Percentiles rank a stretch among this genome's conserved stretches.
Conservation (phyloP, 2,888 invertebrate genomes). For the Lycaena phlaeas region DNA sequence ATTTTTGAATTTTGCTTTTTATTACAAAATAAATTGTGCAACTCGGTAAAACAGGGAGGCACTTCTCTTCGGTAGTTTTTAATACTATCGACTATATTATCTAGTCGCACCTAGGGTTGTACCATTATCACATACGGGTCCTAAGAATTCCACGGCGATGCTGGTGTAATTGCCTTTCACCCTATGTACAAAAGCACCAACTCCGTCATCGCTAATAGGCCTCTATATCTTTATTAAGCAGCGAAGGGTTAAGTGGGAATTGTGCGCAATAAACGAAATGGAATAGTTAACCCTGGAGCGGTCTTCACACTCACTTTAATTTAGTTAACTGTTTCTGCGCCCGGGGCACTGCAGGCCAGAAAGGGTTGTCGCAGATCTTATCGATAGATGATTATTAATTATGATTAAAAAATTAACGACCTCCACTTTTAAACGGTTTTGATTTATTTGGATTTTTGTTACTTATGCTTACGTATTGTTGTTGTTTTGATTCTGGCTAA, state of each 20-base stretch:
- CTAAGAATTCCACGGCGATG: conserved; percentile 26
- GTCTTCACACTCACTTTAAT: conserved; percentile 72
- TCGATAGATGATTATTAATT: conserved; percentile 11
- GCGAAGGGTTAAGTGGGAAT: conserved; percentile 57
- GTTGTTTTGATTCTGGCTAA: no score
- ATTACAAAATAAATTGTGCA: no score
- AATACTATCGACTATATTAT: no score
- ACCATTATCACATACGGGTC: conserved; percentile 24
- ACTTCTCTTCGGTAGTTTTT: no score
- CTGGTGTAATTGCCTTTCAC: conserved; percentile 26
- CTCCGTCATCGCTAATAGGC: conserved; percentile 49
- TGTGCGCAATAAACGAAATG: conserved; percentile 70
- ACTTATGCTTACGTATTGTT: no score
- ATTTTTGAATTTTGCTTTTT: no score
- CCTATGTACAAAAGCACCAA: conserved; percentile 41
- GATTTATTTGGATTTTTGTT: background rate
- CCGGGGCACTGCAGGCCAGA: conserved; percentile 52
- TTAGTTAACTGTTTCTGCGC: conserved; percentile 69
- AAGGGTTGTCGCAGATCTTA: conserved; percentile 45
- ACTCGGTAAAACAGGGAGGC: no score
- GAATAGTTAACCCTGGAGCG: conserved; percentile 71
- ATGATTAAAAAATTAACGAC: conserved; percentile 4
- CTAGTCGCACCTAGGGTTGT: no score
- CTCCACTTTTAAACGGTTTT: background rate
- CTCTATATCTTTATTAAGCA: conserved; percentile 66